Percentiles rank a stretch among this genome's conserved stretches.
These are phyloP conservation scores for Hephaestus fuliginosus DNA, from an alignment of 2,797 vertebrate genomes.

Conservation along the genomic window DNA sequence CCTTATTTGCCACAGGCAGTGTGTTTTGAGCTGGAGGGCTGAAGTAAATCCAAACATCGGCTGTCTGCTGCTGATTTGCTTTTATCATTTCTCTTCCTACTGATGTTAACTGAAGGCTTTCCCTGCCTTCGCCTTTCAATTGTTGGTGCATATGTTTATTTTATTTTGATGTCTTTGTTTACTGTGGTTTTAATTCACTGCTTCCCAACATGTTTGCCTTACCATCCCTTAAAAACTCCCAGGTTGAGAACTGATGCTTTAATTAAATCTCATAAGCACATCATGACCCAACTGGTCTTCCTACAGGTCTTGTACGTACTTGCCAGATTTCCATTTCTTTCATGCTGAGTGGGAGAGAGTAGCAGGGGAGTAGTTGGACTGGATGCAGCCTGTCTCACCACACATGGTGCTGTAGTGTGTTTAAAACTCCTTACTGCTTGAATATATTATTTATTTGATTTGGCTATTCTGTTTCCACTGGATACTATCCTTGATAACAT, in stretches of 20 bases:
- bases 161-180: conserved; percentile 47
- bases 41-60: conserved; percentile 66
- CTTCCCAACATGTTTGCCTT: conserved; percentile 27
- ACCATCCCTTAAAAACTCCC: conserved; percentile 29
- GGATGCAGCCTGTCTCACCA: conserved; percentile 26
- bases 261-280: conserved; percentile 57
- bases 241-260: conserved; percentile 46
- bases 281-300: conserved; percentile 64
- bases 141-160: conserved; percentile 35
- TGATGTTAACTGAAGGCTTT: conserved; percentile 60
- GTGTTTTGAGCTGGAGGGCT: conserved; percentile 51
- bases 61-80: conserved; percentile 66
- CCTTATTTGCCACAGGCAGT: conserved; percentile 62
- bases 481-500: not conserved
- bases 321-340: conserved; percentile 59
- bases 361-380: conserved; percentile 26
- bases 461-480: conserved; percentile 1
- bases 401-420: not conserved
- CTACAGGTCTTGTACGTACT: conserved; percentile 70
- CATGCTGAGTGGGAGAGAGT: conserved; percentile 23
- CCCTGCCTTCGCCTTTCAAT: conserved; percentile 29
- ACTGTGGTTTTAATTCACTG: conserved; percentile 9
- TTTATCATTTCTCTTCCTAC: conserved; percentile 58
- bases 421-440: not conserved
- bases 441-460: conserved; percentile 18